Conservation (phyloP, 2,797 vertebrate genomes). For the Phalloptychus januarius region DNA sequence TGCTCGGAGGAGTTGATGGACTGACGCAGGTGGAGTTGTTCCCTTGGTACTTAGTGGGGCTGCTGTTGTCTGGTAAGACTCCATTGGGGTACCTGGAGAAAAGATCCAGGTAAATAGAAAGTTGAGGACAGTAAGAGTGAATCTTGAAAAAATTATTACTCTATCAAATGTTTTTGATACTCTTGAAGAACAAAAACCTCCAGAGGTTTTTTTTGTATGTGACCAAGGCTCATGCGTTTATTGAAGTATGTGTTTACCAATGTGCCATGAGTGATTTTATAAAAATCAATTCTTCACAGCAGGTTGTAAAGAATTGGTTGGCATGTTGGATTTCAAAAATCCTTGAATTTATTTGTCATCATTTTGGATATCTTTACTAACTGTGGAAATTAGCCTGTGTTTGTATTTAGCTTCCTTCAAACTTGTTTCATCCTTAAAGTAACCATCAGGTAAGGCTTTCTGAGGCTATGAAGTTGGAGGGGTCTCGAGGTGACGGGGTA, state of each 20-base stretch:
- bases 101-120: slow-evolving; percentile 5
- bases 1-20: slow-evolving; percentile 88
- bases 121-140: not conserved
- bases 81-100: slow-evolving; percentile 84
- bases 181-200: not conserved
- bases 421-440: not conserved
- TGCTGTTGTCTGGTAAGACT: slow-evolving; percentile 81
- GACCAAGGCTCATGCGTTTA: not conserved
- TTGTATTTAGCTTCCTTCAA: not conserved
- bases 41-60: slow-evolving; percentile 62
- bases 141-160: not conserved
- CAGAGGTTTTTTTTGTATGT: not conserved
- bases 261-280: not conserved
- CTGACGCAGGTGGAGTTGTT: slow-evolving; percentile 71
- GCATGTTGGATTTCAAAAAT: not conserved
- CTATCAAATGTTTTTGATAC: not conserved
- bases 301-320: not conserved
- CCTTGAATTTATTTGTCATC: not conserved
- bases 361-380: not conserved
- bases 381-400: not conserved
- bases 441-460: not conserved
- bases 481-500: slow-evolving; percentile 84
- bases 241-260: not conserved
- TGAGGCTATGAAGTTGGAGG: slow-evolving; percentile 90
- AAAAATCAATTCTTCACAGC: not conserved